A percentile compares a stretch with the other conserved stretches of the same genome.
These are phyloP conservation scores for Takifugu rubripes DNA, from an alignment of 2,797 vertebrate genomes.

Conservation along the genomic window DNA sequence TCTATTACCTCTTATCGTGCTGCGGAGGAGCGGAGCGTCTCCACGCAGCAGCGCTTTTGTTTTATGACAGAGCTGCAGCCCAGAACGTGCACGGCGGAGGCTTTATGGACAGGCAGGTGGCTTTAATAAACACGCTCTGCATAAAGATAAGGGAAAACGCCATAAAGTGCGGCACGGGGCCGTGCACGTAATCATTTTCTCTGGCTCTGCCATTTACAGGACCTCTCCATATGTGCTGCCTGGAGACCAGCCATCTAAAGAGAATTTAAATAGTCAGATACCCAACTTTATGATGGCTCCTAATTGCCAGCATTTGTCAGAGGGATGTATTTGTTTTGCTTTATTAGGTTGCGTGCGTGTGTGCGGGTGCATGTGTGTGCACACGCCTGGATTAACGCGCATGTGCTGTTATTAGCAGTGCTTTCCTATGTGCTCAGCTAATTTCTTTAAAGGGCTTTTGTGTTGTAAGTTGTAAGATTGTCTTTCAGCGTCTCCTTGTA, in stretches of 20 bases:
- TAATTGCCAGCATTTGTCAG: conserved; percentile 64
- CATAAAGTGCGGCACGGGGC: conserved; percentile 25
- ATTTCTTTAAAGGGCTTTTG: conserved; percentile 41
- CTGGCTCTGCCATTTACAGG: conserved; percentile 26
- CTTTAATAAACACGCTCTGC: conserved; percentile 63
- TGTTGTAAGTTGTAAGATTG: conserved; percentile 23
- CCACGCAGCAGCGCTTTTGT: conserved; percentile 8
- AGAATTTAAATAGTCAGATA: conserved; percentile 42
- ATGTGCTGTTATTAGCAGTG: conserved; percentile 23
- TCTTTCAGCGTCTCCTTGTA: conserved; percentile 29
- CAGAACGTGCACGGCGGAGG: conserved; percentile 35
- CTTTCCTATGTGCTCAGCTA: conserved; percentile 22
- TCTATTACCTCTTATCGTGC: conserved; percentile 5
- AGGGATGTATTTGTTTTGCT: conserved; percentile 32
- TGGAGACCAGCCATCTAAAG: conserved; percentile 42
- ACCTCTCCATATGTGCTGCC: conserved; percentile 62
- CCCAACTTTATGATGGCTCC: conserved; percentile 32
- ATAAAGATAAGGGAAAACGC: conserved; percentile 53
- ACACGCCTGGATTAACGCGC: conserved; percentile 29
- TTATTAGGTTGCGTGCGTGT: not conserved
- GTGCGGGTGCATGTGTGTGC: not conserved
- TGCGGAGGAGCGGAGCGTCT: conserved; percentile 19
- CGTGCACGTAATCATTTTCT: conserved; percentile 20
- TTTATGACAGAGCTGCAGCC: conserved; percentile 31
- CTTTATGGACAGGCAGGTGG: conserved; percentile 51